Conservation (phyloP, 2,888 invertebrate genomes). For the Calameuta idolon region DNA sequence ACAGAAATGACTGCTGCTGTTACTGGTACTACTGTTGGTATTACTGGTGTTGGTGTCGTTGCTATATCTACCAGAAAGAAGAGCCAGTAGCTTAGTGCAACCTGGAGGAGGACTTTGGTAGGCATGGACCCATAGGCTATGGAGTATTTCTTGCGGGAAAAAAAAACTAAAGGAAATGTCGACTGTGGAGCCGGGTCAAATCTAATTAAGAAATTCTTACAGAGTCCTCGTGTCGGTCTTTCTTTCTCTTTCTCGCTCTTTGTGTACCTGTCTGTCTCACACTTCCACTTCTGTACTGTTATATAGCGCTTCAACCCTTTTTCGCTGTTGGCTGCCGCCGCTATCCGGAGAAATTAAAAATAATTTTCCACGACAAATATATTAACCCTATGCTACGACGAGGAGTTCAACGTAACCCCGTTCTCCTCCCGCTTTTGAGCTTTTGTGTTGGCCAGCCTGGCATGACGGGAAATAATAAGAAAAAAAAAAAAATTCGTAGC, state of each 20-base stretch:
- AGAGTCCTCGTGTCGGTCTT: slow-evolving; percentile 46
- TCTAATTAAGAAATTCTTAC: slow-evolving; percentile 64
- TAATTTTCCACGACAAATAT: slow-evolving; percentile 61
- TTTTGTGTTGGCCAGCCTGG: not conserved
- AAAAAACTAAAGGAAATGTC: slow-evolving; percentile 38
- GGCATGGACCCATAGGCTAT: slow-evolving; percentile 37
- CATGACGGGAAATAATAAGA: not conserved
- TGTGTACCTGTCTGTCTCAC: slow-evolving; percentile 11
- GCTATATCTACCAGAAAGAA: not conserved
- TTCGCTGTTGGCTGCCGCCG: not conserved
- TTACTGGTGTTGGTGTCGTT: not conserved
- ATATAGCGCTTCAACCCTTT: not conserved
- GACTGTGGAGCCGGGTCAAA: slow-evolving; percentile 44
- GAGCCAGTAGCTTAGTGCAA: not conserved
- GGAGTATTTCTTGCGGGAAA: slow-evolving; percentile 42
- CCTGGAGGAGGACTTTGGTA: not conserved
- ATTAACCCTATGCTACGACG: slow-evolving; percentile 43
- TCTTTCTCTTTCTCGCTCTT: slow-evolving; percentile 8
- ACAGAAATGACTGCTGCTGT: not conserved
- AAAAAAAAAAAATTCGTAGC: not conserved
- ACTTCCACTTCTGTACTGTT: slow-evolving; percentile 17
- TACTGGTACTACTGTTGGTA: not conserved
- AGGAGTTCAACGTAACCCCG: not conserved
- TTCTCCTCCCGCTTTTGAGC: not conserved
- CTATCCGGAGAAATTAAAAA: slow-evolving; percentile 56